Evolutionary conservation across 2,797 vertebrate species (phyloP).

Genomic region (Rhabdomys pumilio): DNA sequence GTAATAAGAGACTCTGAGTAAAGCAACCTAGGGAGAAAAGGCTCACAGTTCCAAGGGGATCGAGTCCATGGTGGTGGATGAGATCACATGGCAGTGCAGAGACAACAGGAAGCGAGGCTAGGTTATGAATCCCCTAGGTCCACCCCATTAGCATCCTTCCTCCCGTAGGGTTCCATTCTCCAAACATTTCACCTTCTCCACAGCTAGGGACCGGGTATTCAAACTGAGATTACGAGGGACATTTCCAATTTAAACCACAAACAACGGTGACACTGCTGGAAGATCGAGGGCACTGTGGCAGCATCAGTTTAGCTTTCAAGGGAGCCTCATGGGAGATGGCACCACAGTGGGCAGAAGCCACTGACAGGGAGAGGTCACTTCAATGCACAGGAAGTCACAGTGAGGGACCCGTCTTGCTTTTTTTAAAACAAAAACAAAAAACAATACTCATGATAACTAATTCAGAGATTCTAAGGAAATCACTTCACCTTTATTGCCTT

Average conservation of each 20-base stretch:
- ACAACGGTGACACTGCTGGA: not conserved
- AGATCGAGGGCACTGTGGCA: not conserved
- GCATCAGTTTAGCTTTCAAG: not conserved
- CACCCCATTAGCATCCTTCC: not conserved
- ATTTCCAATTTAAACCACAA: not conserved
- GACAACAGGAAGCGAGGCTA: not conserved
- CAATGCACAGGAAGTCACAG: not conserved
- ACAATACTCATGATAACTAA: not conserved
- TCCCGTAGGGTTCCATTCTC: not conserved
- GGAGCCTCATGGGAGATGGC: not conserved
- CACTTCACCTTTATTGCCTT: not conserved
- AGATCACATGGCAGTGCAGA: not conserved
- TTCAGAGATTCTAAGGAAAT: not conserved
- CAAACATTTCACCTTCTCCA: not conserved
- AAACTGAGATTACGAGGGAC: not conserved
- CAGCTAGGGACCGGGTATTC: not conserved
- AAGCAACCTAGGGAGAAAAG: not conserved
- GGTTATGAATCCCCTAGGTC: not conserved
- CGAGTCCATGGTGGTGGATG: too few relatives aligned
- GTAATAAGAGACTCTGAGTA: not conserved
- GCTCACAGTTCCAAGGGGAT: not conserved
- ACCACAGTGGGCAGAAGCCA: not conserved
- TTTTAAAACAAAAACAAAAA: too few relatives aligned
- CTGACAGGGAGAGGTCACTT: not conserved
- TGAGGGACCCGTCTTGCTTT: not conserved